Evolutionary conservation across 2,113 vertebrate genomes (phyloP).

Genomic region (Neotoma lepida): DNA sequence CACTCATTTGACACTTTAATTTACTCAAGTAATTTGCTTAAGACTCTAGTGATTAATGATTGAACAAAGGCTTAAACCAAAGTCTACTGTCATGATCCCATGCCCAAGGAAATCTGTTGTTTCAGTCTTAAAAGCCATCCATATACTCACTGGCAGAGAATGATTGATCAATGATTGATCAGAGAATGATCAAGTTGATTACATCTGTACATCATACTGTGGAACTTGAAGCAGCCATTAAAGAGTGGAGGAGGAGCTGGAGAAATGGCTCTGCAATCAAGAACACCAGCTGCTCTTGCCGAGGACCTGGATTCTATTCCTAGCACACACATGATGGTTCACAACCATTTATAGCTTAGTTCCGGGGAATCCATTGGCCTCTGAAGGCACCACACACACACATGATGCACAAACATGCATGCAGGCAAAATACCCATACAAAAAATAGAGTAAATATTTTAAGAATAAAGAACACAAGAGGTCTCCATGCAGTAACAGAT

Average conservation of each 20-base stretch:
- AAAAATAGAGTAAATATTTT: background rate
- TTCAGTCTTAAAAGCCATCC: background rate
- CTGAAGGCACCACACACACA: background rate
- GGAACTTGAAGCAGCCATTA: background rate
- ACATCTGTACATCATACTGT: background rate
- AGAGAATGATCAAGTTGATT: background rate
- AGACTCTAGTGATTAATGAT: background rate
- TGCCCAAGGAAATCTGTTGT: background rate
- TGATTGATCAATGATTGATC: too few relatives aligned
- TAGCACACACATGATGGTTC: background rate
- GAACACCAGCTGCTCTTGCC: background rate
- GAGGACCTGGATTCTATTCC: background rate
- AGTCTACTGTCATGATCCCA: background rate
- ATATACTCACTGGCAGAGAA: background rate
- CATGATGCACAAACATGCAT: background rate
- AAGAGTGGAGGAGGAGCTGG: background rate
- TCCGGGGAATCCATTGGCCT: background rate
- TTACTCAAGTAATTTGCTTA: background rate
- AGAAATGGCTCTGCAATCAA: background rate
- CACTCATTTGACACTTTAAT: background rate
- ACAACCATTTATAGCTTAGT: background rate
- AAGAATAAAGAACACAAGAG: background rate
- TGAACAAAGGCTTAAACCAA: background rate
- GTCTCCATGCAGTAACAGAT: background rate
- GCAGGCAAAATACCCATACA: background rate